Evolutionary conservation across 2,888 invertebrate species (phyloP).

Genomic region (Dolichomitus sp.): DNA sequence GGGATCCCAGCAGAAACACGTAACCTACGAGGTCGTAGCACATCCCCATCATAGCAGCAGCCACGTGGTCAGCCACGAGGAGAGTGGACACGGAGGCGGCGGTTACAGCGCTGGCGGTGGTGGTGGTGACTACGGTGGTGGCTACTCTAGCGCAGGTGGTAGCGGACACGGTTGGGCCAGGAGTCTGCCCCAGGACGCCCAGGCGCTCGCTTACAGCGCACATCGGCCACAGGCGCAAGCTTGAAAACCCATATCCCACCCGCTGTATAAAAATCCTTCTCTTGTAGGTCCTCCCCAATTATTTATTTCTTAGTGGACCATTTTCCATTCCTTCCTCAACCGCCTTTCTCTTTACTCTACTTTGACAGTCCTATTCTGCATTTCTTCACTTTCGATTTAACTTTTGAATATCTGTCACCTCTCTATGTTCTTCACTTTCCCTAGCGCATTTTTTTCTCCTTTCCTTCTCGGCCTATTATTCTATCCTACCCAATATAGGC

Average conservation of each 20-base stretch:
- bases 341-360: conserved; percentile 13
- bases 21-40: conserved; percentile 95
- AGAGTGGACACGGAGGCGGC: conserved; percentile 88
- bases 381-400: conserved; percentile 34
- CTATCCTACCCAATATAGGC: conserved; percentile 29
- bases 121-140: conserved; percentile 87
- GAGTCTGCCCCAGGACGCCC: conserved; percentile 87
- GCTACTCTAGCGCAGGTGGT: conserved; percentile 90
- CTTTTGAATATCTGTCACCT: conserved; percentile 1
- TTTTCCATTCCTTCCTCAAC: conserved; percentile 13
- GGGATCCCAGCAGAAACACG: conserved; percentile 92
- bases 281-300: conserved; percentile 37
- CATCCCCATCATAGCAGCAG: conserved; percentile 93
- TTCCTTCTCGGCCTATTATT: conserved; percentile 44
- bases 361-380: conserved; percentile 27
- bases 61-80: conserved; percentile 91
- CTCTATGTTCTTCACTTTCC: conserved; percentile 54
- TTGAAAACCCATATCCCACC: conserved; percentile 64
- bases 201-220: conserved; percentile 93
- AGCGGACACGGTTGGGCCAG: conserved; percentile 91
- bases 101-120: conserved; percentile 87
- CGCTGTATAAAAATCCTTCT: conserved; percentile 46
- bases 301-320: conserved; percentile 41
- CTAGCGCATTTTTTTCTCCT: conserved; percentile 21
- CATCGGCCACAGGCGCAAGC: conserved; percentile 89